Percentiles rank a stretch among this genome's conserved stretches.
Conservation (phyloP, 2,113 vertebrate genomes). For the Laterallus jamaicensis region DNA sequence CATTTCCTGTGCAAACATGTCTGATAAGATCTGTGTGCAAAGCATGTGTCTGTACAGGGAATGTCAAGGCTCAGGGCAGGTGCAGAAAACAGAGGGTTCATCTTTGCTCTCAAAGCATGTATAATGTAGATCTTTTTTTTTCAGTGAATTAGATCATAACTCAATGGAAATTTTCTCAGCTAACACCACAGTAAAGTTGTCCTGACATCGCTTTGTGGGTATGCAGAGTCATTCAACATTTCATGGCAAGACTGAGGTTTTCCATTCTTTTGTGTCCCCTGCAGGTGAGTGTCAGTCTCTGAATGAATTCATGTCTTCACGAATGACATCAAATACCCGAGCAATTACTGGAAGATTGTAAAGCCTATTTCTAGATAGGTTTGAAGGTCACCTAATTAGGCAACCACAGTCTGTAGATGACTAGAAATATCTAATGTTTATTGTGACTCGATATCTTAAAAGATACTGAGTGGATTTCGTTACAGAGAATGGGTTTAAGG, state of each 20-base stretch:
- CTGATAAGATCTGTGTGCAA: neutral
- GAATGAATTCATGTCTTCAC: neutral
- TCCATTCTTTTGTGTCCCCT: neutral
- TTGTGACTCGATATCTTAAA: neutral
- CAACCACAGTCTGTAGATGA: neutral
- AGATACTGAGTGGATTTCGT: neutral
- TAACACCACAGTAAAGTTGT: neutral
- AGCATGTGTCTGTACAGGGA: neutral
- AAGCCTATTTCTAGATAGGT: neutral
- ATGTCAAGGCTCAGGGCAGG: neutral
- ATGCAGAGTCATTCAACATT: neutral
- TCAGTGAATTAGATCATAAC: neutral
- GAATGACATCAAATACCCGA: neutral
- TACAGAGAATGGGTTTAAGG: neutral
- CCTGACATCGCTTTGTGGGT: neutral
- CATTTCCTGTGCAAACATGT: neutral
- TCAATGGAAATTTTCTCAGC: neutral
- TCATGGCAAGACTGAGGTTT: neutral
- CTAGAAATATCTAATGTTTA: neutral
- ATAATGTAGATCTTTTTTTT: neutral
- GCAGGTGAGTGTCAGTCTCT: neutral
- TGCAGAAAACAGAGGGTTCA: neutral
- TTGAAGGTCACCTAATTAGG: neutral
- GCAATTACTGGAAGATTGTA: neutral
- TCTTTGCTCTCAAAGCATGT: neutral